Conservation (phyloP, 2,797 vertebrate genomes). For the Gallinago stenura region DNA sequence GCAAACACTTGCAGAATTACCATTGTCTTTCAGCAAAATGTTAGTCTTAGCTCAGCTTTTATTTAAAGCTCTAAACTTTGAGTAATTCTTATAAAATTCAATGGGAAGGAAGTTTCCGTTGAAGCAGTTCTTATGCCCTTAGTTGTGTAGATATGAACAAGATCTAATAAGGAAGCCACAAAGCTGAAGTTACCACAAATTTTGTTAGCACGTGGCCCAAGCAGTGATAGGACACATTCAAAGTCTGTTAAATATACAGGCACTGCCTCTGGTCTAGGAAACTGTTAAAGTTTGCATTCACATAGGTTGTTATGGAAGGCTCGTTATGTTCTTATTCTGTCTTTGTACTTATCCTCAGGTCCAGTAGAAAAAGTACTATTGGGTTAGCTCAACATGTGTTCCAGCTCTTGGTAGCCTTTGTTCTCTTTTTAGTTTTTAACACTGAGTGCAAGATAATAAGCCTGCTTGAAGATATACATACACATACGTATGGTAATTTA, state of each 20-base stretch:
- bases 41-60: background rate
- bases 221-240: background rate
- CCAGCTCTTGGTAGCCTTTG: rapidly evolving
- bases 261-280: background rate
- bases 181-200: background rate
- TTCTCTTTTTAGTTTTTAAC: background rate
- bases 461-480: background rate
- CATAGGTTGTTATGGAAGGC: background rate
- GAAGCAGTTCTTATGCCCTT: background rate
- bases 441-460: background rate
- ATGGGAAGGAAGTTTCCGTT: background rate
- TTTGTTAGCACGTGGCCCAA: background rate
- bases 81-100: background rate
- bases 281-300: background rate
- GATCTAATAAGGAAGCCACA: background rate
- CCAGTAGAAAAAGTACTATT: background rate
- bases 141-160: background rate
- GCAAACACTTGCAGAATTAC: background rate
- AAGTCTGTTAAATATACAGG: background rate
- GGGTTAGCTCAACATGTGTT: rapidly evolving
- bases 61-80: background rate
- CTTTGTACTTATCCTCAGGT: background rate
- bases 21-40: background rate
- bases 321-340: background rate
- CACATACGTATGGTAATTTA: rapidly evolving